A percentile compares a stretch with the other conserved stretches of the same genome.
phyloP scores from a whole-genome alignment of 2,888 invertebrate genomes.

The Mythimna albipuncta region DNA sequence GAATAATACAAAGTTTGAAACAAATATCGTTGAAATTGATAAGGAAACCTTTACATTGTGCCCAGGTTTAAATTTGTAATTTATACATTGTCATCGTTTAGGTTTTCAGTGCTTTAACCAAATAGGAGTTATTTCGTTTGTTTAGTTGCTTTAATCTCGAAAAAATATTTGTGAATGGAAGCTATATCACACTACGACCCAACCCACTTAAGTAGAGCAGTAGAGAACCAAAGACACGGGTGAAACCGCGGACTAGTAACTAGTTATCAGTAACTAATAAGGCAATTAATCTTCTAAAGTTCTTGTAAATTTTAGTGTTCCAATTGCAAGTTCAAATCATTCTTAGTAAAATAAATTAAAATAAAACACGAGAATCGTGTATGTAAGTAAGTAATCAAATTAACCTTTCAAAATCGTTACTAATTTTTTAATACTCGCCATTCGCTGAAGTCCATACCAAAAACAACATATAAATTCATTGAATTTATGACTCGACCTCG shows the following conservation, averaged over 20 bases:
- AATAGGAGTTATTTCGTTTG: neutral
- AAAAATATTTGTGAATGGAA: too few relatives aligned
- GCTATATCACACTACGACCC: too few relatives aligned
- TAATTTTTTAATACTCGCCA: constrained; percentile 2
- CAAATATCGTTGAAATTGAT: too few relatives aligned
- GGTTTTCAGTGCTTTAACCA: neutral
- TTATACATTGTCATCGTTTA: neutral
- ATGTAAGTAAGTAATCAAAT: neutral
- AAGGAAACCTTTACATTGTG: too few relatives aligned
- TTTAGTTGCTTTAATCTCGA: too few relatives aligned
- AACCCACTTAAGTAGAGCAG: too few relatives aligned
- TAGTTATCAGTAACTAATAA: neutral
- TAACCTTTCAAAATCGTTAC: constrained; percentile 11
- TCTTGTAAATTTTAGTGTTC: neutral
- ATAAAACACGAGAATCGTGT: neutral
- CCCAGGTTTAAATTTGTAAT: neutral
- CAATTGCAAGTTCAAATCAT: neutral
- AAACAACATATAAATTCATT: constrained; percentile 46
- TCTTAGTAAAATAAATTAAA: neutral
- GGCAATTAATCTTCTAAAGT: neutral
- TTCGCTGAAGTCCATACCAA: constrained; percentile 3
- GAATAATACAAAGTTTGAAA: too few relatives aligned
- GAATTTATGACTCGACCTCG: constrained; percentile 33
- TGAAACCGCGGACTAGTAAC: too few relatives aligned
- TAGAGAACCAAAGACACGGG: too few relatives aligned